These are phyloP conservation scores for Liodrosophila aerea DNA, from an alignment of 2,888 invertebrate genomes.

Conservation along the genomic window DNA sequence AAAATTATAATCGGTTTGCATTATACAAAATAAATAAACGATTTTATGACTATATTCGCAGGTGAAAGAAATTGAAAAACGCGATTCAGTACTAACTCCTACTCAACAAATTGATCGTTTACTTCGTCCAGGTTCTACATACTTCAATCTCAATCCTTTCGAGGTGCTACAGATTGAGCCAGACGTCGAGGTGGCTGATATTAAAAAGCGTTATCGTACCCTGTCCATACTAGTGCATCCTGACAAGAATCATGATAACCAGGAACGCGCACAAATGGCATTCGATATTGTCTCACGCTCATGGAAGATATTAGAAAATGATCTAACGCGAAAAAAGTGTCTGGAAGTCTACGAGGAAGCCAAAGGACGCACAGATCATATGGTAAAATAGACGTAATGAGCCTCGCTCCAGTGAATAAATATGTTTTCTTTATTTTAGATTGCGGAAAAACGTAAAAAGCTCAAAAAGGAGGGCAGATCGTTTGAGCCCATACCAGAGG, in stretches of 20 bases:
- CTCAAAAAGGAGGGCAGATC: conserved; percentile 94
- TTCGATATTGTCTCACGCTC: conserved; percentile 97
- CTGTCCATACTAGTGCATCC: conserved; percentile 99
- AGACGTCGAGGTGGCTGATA: conserved; percentile 92
- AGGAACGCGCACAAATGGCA: conserved; percentile 95
- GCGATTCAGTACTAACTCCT: conserved; percentile 97
- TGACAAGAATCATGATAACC: conserved; percentile 98
- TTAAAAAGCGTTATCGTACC: conserved; percentile 97
- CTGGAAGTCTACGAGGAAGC: conserved; percentile 99
- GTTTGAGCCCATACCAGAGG: conserved; percentile 90
- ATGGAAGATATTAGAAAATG: conserved; percentile 97
- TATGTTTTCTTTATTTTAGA: conserved; percentile 83
- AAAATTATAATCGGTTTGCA: conserved; percentile 20
- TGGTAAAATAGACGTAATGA: conserved; percentile 86
- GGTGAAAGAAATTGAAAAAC: conserved; percentile 99
- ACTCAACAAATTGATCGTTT: conserved; percentile 98
- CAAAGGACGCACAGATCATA: conserved; percentile 95
- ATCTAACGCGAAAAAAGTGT: conserved; percentile 95
- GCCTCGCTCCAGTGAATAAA: no score
- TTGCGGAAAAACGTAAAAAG: conserved; percentile 96
- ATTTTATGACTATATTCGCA: conserved; percentile 83
- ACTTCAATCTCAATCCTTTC: conserved; percentile 98
- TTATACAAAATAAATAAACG: conserved; percentile 58
- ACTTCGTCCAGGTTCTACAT: conserved; percentile 97
- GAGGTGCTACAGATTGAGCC: conserved; percentile 95